Conservation (phyloP, 2,113 vertebrate species). For the Noctilio leporinus region DNA sequence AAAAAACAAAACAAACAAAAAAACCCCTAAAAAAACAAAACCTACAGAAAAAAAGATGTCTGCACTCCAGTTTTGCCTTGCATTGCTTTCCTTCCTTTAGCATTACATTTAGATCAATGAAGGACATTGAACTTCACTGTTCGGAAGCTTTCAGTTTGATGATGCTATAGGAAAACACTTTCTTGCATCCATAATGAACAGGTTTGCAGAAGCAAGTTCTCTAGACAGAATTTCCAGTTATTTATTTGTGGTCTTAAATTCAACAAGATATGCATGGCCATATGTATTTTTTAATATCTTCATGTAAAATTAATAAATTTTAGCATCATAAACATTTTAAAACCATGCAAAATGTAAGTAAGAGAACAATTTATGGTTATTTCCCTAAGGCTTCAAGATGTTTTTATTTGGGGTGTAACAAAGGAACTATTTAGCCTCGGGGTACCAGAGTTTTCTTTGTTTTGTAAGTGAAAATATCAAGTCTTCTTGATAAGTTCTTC, state of each 20-base stretch:
- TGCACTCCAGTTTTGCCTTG: slow-evolving; percentile 27
- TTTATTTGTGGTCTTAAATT: slow-evolving; percentile 57
- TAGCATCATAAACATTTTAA: neutral
- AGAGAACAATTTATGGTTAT: neutral
- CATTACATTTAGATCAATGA: neutral
- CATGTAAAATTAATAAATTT: slow-evolving; percentile 33
- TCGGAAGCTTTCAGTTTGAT: neutral
- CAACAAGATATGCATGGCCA: slow-evolving; percentile 39
- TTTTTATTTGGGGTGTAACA: neutral
- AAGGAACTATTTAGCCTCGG: neutral
- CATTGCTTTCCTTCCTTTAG: neutral
- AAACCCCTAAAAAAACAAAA: no score
- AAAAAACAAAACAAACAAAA: no score
- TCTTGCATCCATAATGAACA: neutral
- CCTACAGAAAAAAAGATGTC: neutral
- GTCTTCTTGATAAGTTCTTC: neutral
- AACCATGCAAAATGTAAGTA: slow-evolving; percentile 1
- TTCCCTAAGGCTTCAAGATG: slow-evolving; percentile 15
- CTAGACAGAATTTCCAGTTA: slow-evolving; percentile 33
- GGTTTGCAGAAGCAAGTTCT: neutral
- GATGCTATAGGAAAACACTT: neutral
- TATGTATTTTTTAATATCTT: slow-evolving; percentile 66
- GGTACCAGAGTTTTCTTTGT: neutral
- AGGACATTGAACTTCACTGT: slow-evolving; percentile 11
- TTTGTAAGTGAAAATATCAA: neutral